phyloP scores from a whole-genome alignment of 2,888 invertebrate species.

The Zhuqinia jingwanae region DNA sequence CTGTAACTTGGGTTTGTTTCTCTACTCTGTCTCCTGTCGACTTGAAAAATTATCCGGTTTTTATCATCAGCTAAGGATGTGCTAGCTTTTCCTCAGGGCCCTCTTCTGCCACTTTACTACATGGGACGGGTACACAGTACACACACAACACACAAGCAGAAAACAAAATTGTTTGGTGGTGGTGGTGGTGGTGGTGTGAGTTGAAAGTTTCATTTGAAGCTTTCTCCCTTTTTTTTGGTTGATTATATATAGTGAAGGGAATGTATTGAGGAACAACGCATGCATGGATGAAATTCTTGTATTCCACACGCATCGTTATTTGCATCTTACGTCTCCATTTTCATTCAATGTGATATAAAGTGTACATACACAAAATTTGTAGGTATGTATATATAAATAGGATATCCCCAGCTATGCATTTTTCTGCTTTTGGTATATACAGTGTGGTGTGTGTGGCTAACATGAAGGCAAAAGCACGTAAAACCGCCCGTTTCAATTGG shows the following conservation, averaged over 20 bases:
- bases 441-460: neutral
- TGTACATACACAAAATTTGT: neutral
- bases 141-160: no score
- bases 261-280: neutral
- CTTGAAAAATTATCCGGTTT: conserved; percentile 76
- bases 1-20: conserved; percentile 71
- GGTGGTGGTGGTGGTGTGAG: neutral
- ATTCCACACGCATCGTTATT: conserved; percentile 39
- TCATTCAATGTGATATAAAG: conserved; percentile 15
- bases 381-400: neutral
- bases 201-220: conserved; percentile 10
- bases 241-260: no score
- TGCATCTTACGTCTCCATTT: conserved; percentile 47
- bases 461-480: neutral
- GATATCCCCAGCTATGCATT: no score
- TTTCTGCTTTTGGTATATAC: no score
- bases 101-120: conserved; percentile 46
- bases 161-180: conserved; percentile 17
- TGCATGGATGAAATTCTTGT: conserved; percentile 26
- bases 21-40: conserved; percentile 74
- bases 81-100: conserved; percentile 66
- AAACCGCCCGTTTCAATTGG: conserved; percentile 53
- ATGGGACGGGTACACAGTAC: conserved; percentile 29
- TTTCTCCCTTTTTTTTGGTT: no score
- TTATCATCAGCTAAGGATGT: conserved; percentile 76